phyloP scores from a whole-genome alignment of 2,888 invertebrate genomes.

The Agapetus fuscipes region DNA sequence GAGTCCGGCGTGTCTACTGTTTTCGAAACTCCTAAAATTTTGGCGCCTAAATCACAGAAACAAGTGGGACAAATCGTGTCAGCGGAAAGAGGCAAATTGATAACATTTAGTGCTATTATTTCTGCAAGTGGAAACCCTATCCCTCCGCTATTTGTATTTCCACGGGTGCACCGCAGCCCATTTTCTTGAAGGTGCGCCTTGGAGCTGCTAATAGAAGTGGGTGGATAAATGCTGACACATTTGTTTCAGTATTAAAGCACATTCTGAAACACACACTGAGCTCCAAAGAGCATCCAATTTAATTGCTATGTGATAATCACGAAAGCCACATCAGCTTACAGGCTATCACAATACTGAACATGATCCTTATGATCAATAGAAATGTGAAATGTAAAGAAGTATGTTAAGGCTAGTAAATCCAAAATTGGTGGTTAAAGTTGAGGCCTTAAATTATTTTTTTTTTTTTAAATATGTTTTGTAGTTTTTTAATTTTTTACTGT shows the following conservation, averaged over 20 bases:
- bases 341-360: too few relatives aligned
- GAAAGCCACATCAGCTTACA: slow-evolving; percentile 25
- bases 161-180: slow-evolving; percentile 21
- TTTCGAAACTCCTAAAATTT: slow-evolving; percentile 21
- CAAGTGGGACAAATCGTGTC: slow-evolving; percentile 23
- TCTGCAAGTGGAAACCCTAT: slow-evolving; percentile 23
- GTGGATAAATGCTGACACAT: slow-evolving; percentile 25
- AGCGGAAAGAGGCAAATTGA: slow-evolving; percentile 24
- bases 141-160: slow-evolving; percentile 25
- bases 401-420: too few relatives aligned
- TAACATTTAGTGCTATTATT: slow-evolving; percentile 25
- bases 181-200: slow-evolving; percentile 23
- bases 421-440: too few relatives aligned
- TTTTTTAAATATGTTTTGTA: too few relatives aligned
- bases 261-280: too few relatives aligned
- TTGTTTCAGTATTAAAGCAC: slow-evolving; percentile 24
- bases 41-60: slow-evolving; percentile 21
- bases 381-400: too few relatives aligned
- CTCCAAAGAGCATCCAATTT: slow-evolving; percentile 22
- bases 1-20: too few relatives aligned
- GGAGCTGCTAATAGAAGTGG: slow-evolving; percentile 24
- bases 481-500: too few relatives aligned
- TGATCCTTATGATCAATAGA: too few relatives aligned
- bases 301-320: slow-evolving; percentile 26
- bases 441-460: too few relatives aligned